Conservation (phyloP, 2,797 vertebrate species). For the Cirrhinus molitorella region DNA sequence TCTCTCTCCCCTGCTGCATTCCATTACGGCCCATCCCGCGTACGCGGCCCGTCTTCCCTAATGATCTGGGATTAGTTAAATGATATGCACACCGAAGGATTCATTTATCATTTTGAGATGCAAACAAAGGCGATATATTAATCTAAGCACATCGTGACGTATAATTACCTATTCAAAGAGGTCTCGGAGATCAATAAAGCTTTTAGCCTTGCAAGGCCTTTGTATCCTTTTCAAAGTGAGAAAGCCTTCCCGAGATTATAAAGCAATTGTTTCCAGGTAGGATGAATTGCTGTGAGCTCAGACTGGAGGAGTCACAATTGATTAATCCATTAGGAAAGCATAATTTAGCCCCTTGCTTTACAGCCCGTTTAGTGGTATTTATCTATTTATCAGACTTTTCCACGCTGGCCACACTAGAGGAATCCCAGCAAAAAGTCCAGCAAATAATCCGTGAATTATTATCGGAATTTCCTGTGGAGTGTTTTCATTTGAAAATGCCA, state of each 20-base stretch:
- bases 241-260: slow-evolving; percentile 56
- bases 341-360: slow-evolving; percentile 62
- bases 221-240: slow-evolving; percentile 59
- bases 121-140: slow-evolving; percentile 66
- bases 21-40: slow-evolving; percentile 1
- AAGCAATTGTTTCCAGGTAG: slow-evolving; percentile 65
- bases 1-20: slow-evolving; percentile 13
- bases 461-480: slow-evolving; percentile 58
- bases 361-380: slow-evolving; percentile 54
- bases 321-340: slow-evolving; percentile 68
- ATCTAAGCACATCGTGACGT: slow-evolving; percentile 60
- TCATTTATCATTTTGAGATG: slow-evolving; percentile 61
- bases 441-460: slow-evolving; percentile 65
- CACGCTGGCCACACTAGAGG: slow-evolving; percentile 22
- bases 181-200: slow-evolving; percentile 66
- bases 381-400: slow-evolving; percentile 60
- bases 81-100: slow-evolving; percentile 51
- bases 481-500: slow-evolving; percentile 64
- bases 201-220: slow-evolving; percentile 59
- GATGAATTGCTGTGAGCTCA: slow-evolving; percentile 59
- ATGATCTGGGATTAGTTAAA: slow-evolving; percentile 63
- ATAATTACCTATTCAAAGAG: slow-evolving; percentile 66
- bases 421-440: slow-evolving; percentile 46
- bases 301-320: slow-evolving; percentile 60
- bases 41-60: slow-evolving; percentile 18